Percentiles rank a stretch among this genome's conserved stretches.
Conservation (phyloP, 2,113 vertebrate genomes). For the Tamias sibiricus region DNA sequence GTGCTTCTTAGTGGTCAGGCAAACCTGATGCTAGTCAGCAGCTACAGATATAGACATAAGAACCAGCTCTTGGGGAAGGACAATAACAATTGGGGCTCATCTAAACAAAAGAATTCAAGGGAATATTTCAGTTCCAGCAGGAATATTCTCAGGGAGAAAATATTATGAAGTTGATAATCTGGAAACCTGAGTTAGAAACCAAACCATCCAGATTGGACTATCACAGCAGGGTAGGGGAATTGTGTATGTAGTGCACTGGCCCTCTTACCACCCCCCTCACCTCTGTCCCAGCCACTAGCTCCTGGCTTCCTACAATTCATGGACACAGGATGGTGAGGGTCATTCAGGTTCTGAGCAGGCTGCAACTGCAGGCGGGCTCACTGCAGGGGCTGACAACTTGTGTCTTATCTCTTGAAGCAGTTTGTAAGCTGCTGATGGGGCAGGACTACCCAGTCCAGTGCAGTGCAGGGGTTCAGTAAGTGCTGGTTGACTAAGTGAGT, state of each 20-base stretch:
- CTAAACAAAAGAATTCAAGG: background rate
- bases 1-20: background rate
- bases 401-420: background rate
- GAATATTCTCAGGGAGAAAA: background rate
- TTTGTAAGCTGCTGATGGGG: background rate
- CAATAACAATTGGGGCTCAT: background rate
- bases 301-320: background rate
- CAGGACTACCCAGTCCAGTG: background rate
- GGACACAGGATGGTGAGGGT: background rate
- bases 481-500: background rate
- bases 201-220: background rate
- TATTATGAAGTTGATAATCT: background rate
- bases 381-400: background rate
- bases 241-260: background rate
- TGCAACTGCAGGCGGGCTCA: background rate
- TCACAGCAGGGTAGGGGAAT: no score
- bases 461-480: background rate
- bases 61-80: background rate
- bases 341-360: background rate
- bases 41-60: background rate
- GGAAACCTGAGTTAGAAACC: slow-evolving; percentile 9
- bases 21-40: background rate
- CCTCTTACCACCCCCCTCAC: no score
- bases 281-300: background rate
- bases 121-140: slow-evolving; percentile 6